Base-by-base conservation (phyloP, 2,888 invertebrate genomes). In the Drosophila helvetica region DNA sequence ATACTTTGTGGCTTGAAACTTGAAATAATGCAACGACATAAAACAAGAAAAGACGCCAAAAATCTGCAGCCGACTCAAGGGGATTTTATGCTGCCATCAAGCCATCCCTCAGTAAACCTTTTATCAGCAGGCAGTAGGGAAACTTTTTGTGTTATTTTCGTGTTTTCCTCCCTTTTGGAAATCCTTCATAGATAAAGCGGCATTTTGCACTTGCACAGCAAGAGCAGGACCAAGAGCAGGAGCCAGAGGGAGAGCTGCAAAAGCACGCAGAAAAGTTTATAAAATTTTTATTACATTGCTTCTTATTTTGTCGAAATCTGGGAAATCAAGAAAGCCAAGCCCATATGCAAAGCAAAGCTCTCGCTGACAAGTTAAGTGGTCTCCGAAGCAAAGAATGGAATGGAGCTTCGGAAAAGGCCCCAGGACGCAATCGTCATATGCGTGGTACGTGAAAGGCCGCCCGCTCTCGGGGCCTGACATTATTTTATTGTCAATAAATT, bases 261-360 rank as follows among this genome's bases (percentile, higher is more conserved):
- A 75, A 63, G 73, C 63, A 59, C 52, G 67, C 78, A 66, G 57
- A 57, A 78, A 79, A 79, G 79, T 79, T 79, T 82, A 79, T 79
- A 77, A 77, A 79, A 79, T 74, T 82, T 82, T 82, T 82, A 82
- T 79, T 82, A 79, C 82, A 79, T 79, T 79, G 79, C 77, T 79
- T 79, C 82, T 82, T 82, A 79, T 82, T 79, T 79, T 38, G 38
- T n/a, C 15, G 38, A 38, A 38, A 38, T 38, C 38, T 38, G 38
- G 38, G 38, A 38, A 38, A 38, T 38, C 38, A 38, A 38, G 38
- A 38, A 38, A 38, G n/a, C n/a, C 38, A n/a, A 38, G 38, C 38
- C 38, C 38, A 51, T 51, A 80, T 80, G 78, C 78, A 80, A 80
- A 75, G 78, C 78, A 80, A 80, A 80, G 25, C 48, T 22, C 48